Conservation (phyloP, 2,113 vertebrate species). For the Xyrauchen texanus region DNA sequence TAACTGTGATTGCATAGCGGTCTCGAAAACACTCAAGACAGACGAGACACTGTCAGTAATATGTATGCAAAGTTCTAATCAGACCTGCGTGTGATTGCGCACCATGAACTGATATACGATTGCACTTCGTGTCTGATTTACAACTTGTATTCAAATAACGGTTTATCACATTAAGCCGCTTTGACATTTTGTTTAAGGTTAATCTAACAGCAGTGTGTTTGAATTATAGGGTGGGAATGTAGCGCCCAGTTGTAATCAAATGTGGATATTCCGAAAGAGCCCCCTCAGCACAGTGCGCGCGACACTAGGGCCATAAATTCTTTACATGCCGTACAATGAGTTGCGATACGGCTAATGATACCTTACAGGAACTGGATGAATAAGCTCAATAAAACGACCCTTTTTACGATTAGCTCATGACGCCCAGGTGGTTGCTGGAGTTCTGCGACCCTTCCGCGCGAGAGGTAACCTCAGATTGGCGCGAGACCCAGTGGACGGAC, state of each 20-base stretch:
- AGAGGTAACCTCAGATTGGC: not conserved
- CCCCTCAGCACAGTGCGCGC: not conserved
- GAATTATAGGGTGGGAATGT: not conserved
- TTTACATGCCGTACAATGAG: not conserved
- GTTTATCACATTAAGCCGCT: not conserved
- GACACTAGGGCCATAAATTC: not conserved
- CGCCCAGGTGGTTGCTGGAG: not conserved
- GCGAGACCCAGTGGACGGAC: no score
- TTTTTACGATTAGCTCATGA: not conserved
- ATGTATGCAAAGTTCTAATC: no score
- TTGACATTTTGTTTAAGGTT: not conserved
- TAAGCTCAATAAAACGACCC: not conserved
- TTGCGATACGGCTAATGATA: no score
- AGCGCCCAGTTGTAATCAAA: not conserved
- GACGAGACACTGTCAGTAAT: no score
- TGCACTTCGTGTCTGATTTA: not conserved
- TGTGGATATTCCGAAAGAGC: not conserved
- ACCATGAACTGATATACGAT: not conserved
- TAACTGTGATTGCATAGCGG: constrained; percentile 13
- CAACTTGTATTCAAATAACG: not conserved
- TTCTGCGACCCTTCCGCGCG: not conserved
- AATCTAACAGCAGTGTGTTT: not conserved
- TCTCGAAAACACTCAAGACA: not conserved
- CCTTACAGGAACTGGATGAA: no score
- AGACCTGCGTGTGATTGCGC: no score